Evolutionary conservation across 2,113 vertebrate genomes (phyloP).

Genomic region (Datnioides undecimradiatus): DNA sequence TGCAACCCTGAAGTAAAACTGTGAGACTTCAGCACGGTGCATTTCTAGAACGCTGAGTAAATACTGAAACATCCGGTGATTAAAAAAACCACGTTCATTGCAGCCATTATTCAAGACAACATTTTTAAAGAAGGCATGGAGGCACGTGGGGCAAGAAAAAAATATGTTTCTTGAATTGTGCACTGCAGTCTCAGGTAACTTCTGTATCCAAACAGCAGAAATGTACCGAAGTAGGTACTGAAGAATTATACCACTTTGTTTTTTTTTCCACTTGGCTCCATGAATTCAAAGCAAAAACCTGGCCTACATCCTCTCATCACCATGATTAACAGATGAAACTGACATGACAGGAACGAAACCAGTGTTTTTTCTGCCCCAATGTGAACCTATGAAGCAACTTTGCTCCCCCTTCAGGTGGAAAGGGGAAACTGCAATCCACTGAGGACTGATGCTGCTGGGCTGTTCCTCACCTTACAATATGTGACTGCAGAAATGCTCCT

Average conservation of each 20-base stretch:
- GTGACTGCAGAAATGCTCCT: neutral
- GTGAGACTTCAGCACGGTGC: neutral
- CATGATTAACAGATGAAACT: neutral
- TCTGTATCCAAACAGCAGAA: neutral
- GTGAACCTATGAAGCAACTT: conserved; percentile 9
- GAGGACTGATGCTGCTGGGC: neutral
- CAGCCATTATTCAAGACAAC: neutral
- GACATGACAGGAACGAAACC: neutral
- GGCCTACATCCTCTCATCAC: neutral
- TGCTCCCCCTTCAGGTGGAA: conserved; percentile 61
- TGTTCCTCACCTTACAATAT: neutral
- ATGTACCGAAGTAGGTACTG: neutral
- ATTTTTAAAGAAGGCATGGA: neutral
- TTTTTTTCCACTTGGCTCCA: neutral
- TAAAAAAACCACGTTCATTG: neutral
- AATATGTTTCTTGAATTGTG: neutral
- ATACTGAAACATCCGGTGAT: neutral
- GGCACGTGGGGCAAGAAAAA: neutral
- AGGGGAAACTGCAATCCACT: conserved; percentile 17
- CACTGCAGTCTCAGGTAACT: neutral
- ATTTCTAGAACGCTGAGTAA: neutral
- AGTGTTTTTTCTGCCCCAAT: neutral
- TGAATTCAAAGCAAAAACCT: neutral
- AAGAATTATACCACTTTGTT: neutral
- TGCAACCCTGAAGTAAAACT: neutral